Evolutionary conservation across 2,888 invertebrate genomes (phyloP).

Genomic region (Pammene aurita): DNA sequence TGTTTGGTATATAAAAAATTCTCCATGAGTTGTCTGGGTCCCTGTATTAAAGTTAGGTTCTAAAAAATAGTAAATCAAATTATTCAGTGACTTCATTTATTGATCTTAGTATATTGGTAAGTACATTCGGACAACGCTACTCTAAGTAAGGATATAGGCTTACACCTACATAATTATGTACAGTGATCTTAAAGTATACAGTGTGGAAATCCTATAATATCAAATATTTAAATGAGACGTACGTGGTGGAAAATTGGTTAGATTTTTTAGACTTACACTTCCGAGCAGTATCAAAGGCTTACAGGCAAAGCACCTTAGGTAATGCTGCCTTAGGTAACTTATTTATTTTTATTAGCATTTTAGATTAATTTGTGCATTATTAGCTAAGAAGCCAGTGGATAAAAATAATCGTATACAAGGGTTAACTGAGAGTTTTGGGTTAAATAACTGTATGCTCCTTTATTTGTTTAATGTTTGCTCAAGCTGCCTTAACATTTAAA

Average conservation of each 20-base stretch:
- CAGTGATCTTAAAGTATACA: slow-evolving; percentile 1
- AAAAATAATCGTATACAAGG: no score
- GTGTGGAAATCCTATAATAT: neutral
- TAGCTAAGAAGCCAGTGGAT: no score
- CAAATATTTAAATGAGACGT: neutral
- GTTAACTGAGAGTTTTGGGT: no score
- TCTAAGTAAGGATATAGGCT: slow-evolving; percentile 28
- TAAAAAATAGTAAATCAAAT: neutral
- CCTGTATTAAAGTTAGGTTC: neutral
- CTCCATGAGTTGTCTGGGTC: neutral
- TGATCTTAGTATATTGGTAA: slow-evolving; percentile 20
- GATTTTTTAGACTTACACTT: no score
- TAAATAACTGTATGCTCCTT: no score
- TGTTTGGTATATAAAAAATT: no score
- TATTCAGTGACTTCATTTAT: slow-evolving; percentile 32
- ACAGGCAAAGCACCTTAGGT: no score
- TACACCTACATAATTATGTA: slow-evolving; percentile 24
- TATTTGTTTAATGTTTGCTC: no score
- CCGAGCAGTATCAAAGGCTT: no score
- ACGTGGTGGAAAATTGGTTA: neutral
- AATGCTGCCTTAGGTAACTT: no score
- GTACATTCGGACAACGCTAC: slow-evolving; percentile 31
- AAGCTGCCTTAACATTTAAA: neutral
- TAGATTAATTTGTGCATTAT: no score
- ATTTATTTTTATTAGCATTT: no score